Evolutionary conservation across 2,113 vertebrate genomes (phyloP).

Genomic region (Illadopsis cleaveri): DNA sequence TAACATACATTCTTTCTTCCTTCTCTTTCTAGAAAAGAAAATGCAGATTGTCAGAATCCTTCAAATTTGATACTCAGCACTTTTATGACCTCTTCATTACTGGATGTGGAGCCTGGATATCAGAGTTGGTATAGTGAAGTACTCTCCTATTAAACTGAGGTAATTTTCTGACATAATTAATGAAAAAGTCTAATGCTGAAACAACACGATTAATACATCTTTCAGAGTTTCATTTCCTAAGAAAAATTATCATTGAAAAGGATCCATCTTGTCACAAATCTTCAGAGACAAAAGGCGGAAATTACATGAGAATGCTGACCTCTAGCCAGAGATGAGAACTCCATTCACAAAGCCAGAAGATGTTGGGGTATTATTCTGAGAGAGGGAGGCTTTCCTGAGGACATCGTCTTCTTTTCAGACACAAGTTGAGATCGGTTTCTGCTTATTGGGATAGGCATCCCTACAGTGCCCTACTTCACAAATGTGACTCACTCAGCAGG

Average conservation of each 20-base stretch:
- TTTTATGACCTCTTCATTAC: not conserved
- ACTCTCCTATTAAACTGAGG: conserved; percentile 7
- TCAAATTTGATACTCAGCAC: not conserved
- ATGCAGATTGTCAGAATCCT: not conserved
- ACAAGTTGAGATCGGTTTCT: not conserved
- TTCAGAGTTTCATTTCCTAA: not conserved
- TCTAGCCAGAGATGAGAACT: not conserved
- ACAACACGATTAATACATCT: not conserved
- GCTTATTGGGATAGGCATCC: not conserved
- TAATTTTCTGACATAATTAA: conserved; percentile 23
- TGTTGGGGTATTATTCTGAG: not conserved
- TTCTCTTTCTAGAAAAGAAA: conserved; percentile 35
- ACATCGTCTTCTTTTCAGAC: not conserved
- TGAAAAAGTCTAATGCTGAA: not conserved
- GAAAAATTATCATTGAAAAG: not conserved
- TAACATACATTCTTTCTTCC: not conserved
- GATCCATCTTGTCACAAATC: not conserved
- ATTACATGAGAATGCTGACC: not conserved
- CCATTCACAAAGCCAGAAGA: not conserved
- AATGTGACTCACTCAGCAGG: not conserved
- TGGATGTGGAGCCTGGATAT: conserved; percentile 26
- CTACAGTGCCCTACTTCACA: not conserved
- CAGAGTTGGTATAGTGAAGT: not conserved
- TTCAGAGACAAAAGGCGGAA: not conserved
- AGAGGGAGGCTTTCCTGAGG: not conserved